Conservation (phyloP, 2,888 invertebrate genomes). For the Rhamnusium bicolor region DNA sequence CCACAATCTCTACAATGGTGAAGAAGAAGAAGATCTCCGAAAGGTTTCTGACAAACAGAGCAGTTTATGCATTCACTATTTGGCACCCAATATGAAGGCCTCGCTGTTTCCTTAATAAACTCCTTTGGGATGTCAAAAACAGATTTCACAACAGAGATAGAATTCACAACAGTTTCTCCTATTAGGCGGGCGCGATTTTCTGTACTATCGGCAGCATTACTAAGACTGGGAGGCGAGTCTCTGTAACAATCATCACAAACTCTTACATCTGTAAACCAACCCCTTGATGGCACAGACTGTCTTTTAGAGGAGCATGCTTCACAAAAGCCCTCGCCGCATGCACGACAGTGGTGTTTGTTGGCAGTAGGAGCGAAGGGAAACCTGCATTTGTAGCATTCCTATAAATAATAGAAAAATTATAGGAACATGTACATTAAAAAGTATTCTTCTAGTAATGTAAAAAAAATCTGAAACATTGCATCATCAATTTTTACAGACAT, state of each 20-base stretch:
- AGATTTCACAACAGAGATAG: constrained; percentile 80
- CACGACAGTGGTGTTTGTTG: constrained; percentile 83
- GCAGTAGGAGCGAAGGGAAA: constrained; percentile 74
- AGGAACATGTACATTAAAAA: no score
- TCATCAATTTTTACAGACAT: no score
- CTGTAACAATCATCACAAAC: constrained; percentile 81
- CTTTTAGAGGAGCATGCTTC: constrained; percentile 79
- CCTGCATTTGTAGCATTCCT: constrained; percentile 81
- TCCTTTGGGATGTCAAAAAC: constrained; percentile 84
- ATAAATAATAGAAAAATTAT: constrained; percentile 36
- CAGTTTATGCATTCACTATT: constrained; percentile 81
- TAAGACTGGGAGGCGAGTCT: constrained; percentile 65
- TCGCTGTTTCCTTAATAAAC: constrained; percentile 82
- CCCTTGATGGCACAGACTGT: constrained; percentile 80
- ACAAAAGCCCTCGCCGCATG: constrained; percentile 88
- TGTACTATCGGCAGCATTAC: constrained; percentile 50
- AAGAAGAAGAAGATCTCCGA: constrained; percentile 72
- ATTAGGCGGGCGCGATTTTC: constrained; percentile 52
- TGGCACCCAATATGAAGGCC: constrained; percentile 87
- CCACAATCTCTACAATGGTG: constrained; percentile 85
- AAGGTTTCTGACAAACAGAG: constrained; percentile 76
- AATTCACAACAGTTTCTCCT: constrained; percentile 80
- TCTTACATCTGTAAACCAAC: constrained; percentile 81
- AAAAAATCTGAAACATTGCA: no score
- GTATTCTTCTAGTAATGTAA: no score